Conservation (phyloP, 2,113 vertebrate species). For the Cebidichthys violaceus region DNA sequence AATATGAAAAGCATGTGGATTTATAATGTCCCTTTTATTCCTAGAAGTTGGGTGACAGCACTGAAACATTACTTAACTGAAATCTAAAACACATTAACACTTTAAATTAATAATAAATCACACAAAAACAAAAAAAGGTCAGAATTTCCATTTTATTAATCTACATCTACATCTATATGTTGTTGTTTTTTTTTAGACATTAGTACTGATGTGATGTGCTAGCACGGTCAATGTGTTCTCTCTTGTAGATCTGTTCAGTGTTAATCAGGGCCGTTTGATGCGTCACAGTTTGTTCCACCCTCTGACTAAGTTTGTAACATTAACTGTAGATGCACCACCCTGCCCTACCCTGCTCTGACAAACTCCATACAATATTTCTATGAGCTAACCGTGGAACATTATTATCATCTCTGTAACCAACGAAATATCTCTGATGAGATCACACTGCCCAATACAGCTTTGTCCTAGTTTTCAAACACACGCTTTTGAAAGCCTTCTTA, state of each 20-base stretch:
- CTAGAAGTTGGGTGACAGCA: not conserved
- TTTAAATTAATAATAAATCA: not conserved
- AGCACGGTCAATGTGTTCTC: too few species aligned
- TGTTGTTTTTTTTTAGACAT: not conserved
- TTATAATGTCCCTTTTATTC: not conserved
- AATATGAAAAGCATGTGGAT: not conserved
- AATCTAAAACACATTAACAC: not conserved
- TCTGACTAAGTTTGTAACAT: conserved; percentile 14
- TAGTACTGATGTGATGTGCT: too few species aligned
- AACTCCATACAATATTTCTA: conserved; percentile 1
- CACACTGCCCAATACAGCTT: not conserved
- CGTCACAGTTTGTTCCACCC: conserved; percentile 7
- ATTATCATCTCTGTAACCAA: not conserved
- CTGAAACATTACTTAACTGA: not conserved
- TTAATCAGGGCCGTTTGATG: not conserved
- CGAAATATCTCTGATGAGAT: not conserved
- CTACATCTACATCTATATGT: too few species aligned
- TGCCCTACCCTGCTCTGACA: conserved; percentile 4
- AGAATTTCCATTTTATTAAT: not conserved
- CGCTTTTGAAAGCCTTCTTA: not conserved
- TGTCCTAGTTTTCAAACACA: not conserved
- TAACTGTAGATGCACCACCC: not conserved
- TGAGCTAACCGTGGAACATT: conserved; percentile 6
- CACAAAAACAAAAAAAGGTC: not conserved
- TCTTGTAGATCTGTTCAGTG: not conserved